Base-by-base conservation (phyloP, 2,113 vertebrate species). In the Rhinopithecus roxellana region DNA sequence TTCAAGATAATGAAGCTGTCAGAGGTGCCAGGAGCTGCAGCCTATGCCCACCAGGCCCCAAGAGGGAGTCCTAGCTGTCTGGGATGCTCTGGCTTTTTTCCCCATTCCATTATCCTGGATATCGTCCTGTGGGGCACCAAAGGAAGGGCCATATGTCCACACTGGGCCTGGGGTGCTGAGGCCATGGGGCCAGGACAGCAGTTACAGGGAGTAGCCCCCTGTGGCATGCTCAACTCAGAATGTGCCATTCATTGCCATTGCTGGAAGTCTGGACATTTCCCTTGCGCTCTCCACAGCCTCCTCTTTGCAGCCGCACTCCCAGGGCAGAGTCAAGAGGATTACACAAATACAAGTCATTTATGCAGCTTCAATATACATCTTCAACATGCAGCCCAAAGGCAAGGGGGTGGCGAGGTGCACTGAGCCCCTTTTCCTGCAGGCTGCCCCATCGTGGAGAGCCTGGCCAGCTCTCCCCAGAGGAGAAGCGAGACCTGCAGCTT, bases 1-100 rank as follows among this genome's bases (percentile, higher is more conserved):
- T 35, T 22, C 20, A 38, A 52, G 55, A 52, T 0, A 2, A 22
- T 2, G 59, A 57, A 11, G 22, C 22, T 0, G 3, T 0, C 8
- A 4, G 22, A 6, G 13, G 40, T 38, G 4, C 69, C 25, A 3
- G 40, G 17, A 55, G 20, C 79, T 35, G 35, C 52, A 83, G 27
- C 2, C 72, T 45, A 64, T 40, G 4, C 16, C 32, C 13, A 13
- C 13, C 30, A 40, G 61, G 4, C 20, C 27, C 30, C 16, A 20
- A 35, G 38, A 50, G 52, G 32, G 35, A 74, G 45, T 22, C n/a
- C 30, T 45, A 23, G 48, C 59, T 40, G 14, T 50, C 4, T 4
- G 52, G 79, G 80, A 22, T 9, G 0, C 70, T 61, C 43, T 67
- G 83, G 35, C 45, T 55, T 79, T 45, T 69, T 38, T 25, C 45